These are phyloP conservation scores for Ahaetulla prasina DNA, from an alignment of 2,113 vertebrate genomes.

Conservation along the genomic window DNA sequence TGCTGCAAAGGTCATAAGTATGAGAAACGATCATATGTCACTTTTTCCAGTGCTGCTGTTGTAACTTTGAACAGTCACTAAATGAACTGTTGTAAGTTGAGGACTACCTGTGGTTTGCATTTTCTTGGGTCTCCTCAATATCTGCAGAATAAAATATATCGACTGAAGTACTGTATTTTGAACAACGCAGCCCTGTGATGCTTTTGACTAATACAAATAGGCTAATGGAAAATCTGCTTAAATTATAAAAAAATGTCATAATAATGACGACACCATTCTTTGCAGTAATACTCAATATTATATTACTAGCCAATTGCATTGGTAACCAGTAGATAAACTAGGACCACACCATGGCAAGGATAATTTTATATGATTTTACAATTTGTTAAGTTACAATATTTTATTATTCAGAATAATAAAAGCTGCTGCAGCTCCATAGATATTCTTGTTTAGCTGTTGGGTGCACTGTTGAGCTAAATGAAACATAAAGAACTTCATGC, in stretches of 20 bases:
- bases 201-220: background rate
- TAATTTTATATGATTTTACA: background rate
- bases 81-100: too few species aligned
- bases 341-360: background rate
- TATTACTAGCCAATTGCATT: background rate
- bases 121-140: background rate
- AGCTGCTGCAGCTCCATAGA: rapidly evolving
- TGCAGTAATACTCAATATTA: background rate
- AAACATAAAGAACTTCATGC: background rate
- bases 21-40: too few species aligned
- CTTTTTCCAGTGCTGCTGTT: too few species aligned
- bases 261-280: background rate
- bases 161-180: background rate
- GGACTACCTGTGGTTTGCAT: background rate
- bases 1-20: too few species aligned
- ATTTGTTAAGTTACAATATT: rapidly evolving
- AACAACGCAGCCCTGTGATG: background rate
- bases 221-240: background rate
- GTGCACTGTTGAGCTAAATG: constrained; percentile 23
- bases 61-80: too few species aligned
- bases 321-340: background rate
- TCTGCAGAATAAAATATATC: background rate
- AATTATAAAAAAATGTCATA: background rate
- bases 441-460: constrained; percentile 5
- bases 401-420: background rate